phyloP scores from a whole-genome alignment of 2,888 invertebrate genomes.

The Ommatoiulus sabulosus region DNA sequence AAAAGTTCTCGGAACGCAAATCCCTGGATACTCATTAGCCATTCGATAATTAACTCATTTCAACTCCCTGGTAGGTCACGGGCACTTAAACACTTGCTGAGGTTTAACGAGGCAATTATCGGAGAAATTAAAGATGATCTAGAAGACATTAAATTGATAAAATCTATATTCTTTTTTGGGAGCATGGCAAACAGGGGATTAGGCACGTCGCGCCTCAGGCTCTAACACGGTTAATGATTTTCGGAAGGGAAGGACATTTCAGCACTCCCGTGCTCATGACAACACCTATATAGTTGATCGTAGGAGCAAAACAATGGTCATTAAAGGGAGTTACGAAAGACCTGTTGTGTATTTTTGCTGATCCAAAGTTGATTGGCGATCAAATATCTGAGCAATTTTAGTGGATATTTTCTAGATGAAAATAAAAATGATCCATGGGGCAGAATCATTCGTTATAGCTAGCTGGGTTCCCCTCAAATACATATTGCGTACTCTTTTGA shows the following conservation, averaged over 20 bases:
- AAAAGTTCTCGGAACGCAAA: slow-evolving; percentile 3
- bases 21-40: slow-evolving; percentile 35
- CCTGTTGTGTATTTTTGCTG: too few relatives aligned
- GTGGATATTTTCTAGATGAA: too few relatives aligned
- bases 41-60: slow-evolving; percentile 45
- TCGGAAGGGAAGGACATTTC: not conserved
- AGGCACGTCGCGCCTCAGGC: not conserved
- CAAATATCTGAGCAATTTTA: too few relatives aligned
- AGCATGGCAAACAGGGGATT: not conserved
- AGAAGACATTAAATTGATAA: slow-evolving; percentile 18
- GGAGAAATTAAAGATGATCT: slow-evolving; percentile 43
- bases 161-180: not conserved
- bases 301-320: too few relatives aligned
- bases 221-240: not conserved
- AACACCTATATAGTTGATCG: not conserved
- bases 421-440: too few relatives aligned
- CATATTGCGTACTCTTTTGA: too few relatives aligned
- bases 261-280: not conserved
- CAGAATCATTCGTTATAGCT: too few relatives aligned
- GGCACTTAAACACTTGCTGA: slow-evolving; percentile 40
- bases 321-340: too few relatives aligned
- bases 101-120: slow-evolving; percentile 44
- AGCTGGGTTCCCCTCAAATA: too few relatives aligned
- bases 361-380: too few relatives aligned
- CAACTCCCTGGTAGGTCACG: not conserved